Base-by-base conservation (phyloP, 1,140 invertebrate genomes). In the Diachasma alloeum region DNA sequence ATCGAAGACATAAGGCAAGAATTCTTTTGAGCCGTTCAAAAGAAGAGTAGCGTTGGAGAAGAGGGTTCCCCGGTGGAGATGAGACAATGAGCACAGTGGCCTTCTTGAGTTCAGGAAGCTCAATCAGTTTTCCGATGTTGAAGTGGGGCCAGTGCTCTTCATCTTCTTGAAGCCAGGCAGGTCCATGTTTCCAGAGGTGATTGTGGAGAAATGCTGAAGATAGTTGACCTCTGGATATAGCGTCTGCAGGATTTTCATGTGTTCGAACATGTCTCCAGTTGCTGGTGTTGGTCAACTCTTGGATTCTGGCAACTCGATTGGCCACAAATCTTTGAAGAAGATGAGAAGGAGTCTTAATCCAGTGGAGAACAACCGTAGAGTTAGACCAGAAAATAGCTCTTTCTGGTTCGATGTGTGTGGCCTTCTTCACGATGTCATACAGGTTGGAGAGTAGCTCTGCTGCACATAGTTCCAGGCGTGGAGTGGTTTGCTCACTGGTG, bases 201-300 rank as follows among this genome's bases (percentile, higher is more conserved):
- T 76, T 63, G 10, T 67, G 69, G 5, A 67, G 31, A 31, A 83
- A 68, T 5, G 70, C 75, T 11, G 59, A 53, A 9, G 78, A 72
- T 26, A 46, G 13, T n/a, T 78, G 48, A 0, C 78, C 80, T 11
- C 81, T 17, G 0, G 78, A 81, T 42, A 78, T 72, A 26, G 80
- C 74, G 46, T 82, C 79, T 8, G 85, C 87, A 8, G 83, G 86
- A 77, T 87, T 88, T 9, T 84, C 75, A 0, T 78, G 13, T 0
- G 83, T 77, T 15, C 68, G 37, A 11, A 88, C 80, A 70, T 89
- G 82, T 1, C 68, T 66, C 86, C 86, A 88, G 9, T 80, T 10
- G 13, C 26, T 11, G 6, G 26, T 22, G 22, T 77, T 36, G 1
- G 84, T 79, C 0, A 74, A 13, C 17, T 78, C 37, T 46, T 86